Percentiles rank a stretch among this genome's conserved stretches.
Conservation (phyloP, 2,888 invertebrate genomes). For the Pegoplata infirma region DNA sequence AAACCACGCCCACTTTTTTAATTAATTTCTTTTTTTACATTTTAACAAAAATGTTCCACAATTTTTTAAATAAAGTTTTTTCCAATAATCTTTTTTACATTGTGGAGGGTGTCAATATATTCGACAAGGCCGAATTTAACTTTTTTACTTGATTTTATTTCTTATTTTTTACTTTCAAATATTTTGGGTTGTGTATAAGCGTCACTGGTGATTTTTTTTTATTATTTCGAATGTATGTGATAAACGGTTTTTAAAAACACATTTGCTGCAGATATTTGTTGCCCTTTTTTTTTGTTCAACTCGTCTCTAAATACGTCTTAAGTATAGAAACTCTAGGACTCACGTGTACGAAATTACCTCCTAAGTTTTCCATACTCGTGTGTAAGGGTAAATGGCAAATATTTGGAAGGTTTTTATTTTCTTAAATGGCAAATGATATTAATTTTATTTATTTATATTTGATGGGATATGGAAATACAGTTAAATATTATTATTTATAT, state of each 20-base stretch:
- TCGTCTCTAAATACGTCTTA: conserved; percentile 5
- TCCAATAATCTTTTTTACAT: too few species aligned
- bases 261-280: conserved; percentile 59
- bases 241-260: conserved; percentile 67
- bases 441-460: conserved; percentile 53
- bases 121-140: too few species aligned
- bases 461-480: too few species aligned
- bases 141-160: too few species aligned
- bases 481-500: conserved; percentile 15
- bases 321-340: conserved; percentile 17
- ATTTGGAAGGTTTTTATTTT: background rate
- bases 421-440: conserved; percentile 27
- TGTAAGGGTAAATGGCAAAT: conserved; percentile 12
- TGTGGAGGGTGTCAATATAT: too few species aligned
- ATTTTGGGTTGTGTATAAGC: conserved; percentile 15
- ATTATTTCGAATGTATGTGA: conserved; percentile 57
- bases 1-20: too few species aligned
- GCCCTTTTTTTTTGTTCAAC: conserved; percentile 7
- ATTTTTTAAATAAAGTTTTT: too few species aligned
- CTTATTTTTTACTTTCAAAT: conserved; percentile 4
- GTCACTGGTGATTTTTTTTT: conserved; percentile 20
- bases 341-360: conserved; percentile 58
- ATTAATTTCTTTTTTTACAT: too few species aligned
- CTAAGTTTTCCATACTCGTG: conserved; percentile 3
- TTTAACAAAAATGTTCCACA: too few species aligned